Evolutionary conservation across 2,113 vertebrate genomes (phyloP).

Genomic region (Alouatta palliata): DNA sequence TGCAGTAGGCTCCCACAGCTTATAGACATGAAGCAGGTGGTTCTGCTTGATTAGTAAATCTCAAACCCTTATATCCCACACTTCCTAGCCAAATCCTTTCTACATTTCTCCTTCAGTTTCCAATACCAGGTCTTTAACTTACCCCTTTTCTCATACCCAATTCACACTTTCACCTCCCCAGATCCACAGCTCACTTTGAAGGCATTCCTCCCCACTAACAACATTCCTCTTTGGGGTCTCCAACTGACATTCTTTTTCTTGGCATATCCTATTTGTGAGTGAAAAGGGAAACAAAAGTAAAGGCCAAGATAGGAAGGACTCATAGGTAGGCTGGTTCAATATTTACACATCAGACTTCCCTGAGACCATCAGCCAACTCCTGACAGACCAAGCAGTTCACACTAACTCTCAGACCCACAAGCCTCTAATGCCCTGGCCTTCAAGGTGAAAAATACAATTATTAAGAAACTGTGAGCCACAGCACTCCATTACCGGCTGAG

Average conservation of each 20-base stretch:
- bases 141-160: background rate
- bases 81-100: background rate
- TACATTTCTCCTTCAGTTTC: background rate
- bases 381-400: background rate
- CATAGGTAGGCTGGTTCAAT: background rate
- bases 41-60: background rate
- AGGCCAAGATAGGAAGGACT: background rate
- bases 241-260: background rate
- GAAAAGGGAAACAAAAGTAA: background rate
- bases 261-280: background rate
- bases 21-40: background rate
- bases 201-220: background rate
- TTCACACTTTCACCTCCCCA: background rate
- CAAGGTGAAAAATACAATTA: background rate
- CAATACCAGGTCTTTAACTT: background rate
- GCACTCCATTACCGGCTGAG: background rate
- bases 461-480: background rate
- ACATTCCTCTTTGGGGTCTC: background rate
- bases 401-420: background rate
- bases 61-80: background rate
- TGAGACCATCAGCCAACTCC: background rate
- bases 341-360: background rate
- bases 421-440: background rate
- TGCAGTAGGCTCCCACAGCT: background rate
- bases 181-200: background rate